Evolutionary conservation across 1,140 invertebrate genomes (phyloP), one percentile per base, ranked within the genome.

Genomic region (Leptinotarsa texana): DNA sequence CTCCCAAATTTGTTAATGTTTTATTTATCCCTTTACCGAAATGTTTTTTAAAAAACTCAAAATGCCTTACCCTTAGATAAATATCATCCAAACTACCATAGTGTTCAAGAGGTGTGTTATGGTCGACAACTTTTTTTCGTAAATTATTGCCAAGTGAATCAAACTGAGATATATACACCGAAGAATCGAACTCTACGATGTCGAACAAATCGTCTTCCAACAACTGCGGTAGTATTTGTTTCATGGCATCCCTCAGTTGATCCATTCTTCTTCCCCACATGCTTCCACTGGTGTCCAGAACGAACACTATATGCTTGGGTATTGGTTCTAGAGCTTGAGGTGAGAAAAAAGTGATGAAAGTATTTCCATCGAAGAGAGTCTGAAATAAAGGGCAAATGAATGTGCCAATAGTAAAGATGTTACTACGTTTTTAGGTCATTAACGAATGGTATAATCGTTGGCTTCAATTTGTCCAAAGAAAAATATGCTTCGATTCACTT

Each of bases 311-410:
- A 76, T 93, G 89, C 81, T 92, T 92, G 17, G 86, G 87, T 61
- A 93, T 83, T 4, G 90, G 87, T 49, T 87, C 85, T 69, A 92
- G 83, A 27, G 87, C 84, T 4, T 75, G 77, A 2, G 92, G 92
- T 3, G 91, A 89, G 80, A 92, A 91, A 86, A 91, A 93, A 79
- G 93, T 92, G 2, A 93, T 91, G 83, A 93, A 94, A 83, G 93
- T 93, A 1, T 92, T 92, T 79, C 92, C 90, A 76, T 91, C 90
- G 11, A 92, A 86, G 90, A 82, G 69, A 74, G 82, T 22, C 63
- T 69, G 21, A 66, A 63, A 67, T 70, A 69, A 63, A 69, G 18
- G n/a, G 5, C n/a, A n/a, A 42, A 15, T 17, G 47, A 69, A 66
- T 18, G 15, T 8, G 4, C 63, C n/a, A 66, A 66, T 66, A 24